These are phyloP conservation scores for Sinocyclocheilus rhinocerous DNA, from an alignment of 2,113 vertebrate species.

Conservation along the genomic window DNA sequence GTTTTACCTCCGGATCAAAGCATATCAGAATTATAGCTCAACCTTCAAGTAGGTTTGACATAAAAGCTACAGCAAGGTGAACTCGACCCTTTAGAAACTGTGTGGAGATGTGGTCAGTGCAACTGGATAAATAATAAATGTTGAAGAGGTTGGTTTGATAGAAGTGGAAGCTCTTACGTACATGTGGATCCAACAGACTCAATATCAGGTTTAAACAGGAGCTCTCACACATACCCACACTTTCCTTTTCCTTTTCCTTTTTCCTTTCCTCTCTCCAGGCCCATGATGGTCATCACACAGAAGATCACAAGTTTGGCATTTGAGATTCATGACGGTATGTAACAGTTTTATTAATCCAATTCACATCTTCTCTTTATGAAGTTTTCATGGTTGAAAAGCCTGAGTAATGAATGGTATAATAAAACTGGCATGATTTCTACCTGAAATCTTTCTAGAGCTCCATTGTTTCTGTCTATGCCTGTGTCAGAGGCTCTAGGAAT, in stretches of 20 bases:
- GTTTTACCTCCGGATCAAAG: not conserved
- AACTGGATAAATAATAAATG: conserved; percentile 31
- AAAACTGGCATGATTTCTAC: not conserved
- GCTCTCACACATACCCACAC: not conserved
- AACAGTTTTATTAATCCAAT: not conserved
- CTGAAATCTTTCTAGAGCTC: not conserved
- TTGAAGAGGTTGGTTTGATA: not conserved
- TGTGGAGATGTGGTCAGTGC: not conserved
- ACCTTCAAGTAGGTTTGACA: not conserved
- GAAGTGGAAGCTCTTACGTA: not conserved
- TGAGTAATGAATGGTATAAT: not conserved
- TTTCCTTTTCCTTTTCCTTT: not conserved
- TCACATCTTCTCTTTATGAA: not conserved
- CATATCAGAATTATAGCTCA: not conserved
- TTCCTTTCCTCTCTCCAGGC: conserved; percentile 70
- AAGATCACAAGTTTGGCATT: conserved; percentile 98
- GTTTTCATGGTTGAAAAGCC: not conserved
- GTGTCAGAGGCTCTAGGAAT: not conserved
- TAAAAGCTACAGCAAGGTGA: too few species aligned
- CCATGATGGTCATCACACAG: conserved; percentile 99
- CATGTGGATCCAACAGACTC: not conserved
- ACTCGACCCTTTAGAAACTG: conserved; percentile 11
- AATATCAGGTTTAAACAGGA: not conserved
- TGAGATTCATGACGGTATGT: conserved; percentile 96
- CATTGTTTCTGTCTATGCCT: not conserved